Base-by-base conservation (phyloP, 1,140 invertebrate species). In the Bilobella aurantiaca region DNA sequence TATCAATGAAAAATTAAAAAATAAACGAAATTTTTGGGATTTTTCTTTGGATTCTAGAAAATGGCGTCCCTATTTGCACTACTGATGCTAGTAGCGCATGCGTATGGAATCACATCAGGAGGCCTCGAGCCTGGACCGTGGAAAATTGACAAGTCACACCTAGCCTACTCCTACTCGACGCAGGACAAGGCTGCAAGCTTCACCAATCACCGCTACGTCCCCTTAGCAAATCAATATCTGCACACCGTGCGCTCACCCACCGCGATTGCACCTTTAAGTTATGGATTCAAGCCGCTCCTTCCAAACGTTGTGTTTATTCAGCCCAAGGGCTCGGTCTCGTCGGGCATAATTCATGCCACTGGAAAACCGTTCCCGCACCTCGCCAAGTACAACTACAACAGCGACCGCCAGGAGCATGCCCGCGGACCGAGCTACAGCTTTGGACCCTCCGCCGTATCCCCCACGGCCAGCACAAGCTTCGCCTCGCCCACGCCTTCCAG, bases 111-210 rank as follows among this genome's bases (percentile, higher is more conserved):
- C 21, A 53, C 49, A 53, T 18, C 23, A 5, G 49, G 8, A 16
- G 21, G 8, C 25, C 3, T 23, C 25, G 49, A 23, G 12, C 23
- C 21, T 8, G 21, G 25, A 14, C 49, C 49, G 3, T 53, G 49
- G 49, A 53, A 53, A 53, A 5, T 53, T 3, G 49, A 53, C 21
- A 53, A 23, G 25, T 12, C 49, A 5, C 49, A 12, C 5, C 49
- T 53, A 53, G 49, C 49, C 5, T 53, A 53, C 25, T 53, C 49
- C 5, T 53, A 53, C 49, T 53, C 49, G 21, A 53, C 49, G 21
- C 12, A 53, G 8, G 21, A 23, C 14, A 12, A 53, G 23, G 49
- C 21, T 23, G 49, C 8, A 23, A 23, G 49, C n/a, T 42, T n/a
- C n/a, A n/a, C 37, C 5, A 53, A 53, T 53, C 49, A 53, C 12